Evolutionary conservation across 2,888 invertebrate genomes (phyloP), one percentile per base, ranked within the genome.

Genomic region (Acholoe squamosa): DNA sequence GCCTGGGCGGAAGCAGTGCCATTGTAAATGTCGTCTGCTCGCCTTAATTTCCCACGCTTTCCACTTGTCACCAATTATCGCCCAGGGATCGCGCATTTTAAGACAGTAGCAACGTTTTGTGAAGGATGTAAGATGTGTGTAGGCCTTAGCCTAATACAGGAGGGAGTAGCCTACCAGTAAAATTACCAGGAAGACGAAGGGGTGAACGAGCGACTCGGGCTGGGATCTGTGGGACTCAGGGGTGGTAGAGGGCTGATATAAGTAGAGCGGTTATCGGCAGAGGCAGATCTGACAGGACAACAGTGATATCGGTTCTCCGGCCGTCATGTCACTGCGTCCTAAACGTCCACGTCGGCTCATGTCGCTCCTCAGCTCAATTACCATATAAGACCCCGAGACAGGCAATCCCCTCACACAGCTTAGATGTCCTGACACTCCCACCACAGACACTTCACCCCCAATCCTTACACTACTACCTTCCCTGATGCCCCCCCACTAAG

Each of bases 21-120:
- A 71, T 71, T 71, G 71, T 71, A 28, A 71, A 71, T 71, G 71
- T 71, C 71, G 71, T 71, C 71, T 71, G 71, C 71, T 22, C 25
- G 25, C 25, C n/a, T 71, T 28, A 71, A 71, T 71, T 71, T 71
- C 71, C 71, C 71, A 28, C 71, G 71, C 71, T 71, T 43, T 71
- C 71, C 71, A 28, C 0, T 71, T 3, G 25, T 71, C 71, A 3
- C 71, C 71, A 28, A 71, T 71, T 71, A 71, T 71, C 71, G 71
- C 71, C 71, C 28, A 25, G 71, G 28, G n/a, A 71, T 71, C 71
- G 71, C 71, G 28, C 71, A 16, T 71, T 71, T 71, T 25, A 71
- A 71, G 31, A 71, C 28, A 19, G 61, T 3, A 19, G 61, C 19
- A 19, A 12, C n/a, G 61, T 3, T n/a, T 16, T n/a, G 71, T n/a